Base-by-base conservation (phyloP, 1,140 invertebrate species). In the Aphaenogaster rudis region DNA sequence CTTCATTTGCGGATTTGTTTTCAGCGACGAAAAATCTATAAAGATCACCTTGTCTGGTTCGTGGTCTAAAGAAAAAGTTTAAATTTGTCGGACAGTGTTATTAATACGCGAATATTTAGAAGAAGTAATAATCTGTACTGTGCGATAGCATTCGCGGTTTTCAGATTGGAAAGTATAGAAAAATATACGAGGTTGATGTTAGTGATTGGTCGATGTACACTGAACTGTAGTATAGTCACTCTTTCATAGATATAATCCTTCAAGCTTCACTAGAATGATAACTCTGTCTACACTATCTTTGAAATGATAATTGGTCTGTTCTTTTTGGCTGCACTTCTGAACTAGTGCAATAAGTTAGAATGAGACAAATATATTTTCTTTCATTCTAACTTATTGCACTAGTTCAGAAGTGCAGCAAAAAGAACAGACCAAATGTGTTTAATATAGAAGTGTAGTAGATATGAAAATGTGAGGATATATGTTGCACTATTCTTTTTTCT, bases 141-240 rank as follows among this genome's bases (percentile, higher is more conserved):
- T 48, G 52, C 17, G 21, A 72, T 57, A 72, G 28, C 9, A 42
- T 57, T 71, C 36, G n/a, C 3, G 15, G 3, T n/a, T 54, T 71
- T 45, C 28, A 67, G 33, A 80, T 45, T 79, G n/a, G 11, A 48
- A 21, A 72, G 36, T 2, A 48, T 81, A 57, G 39, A 81, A 11
- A 17, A 17, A 52, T 21, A 28, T 45, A 57, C n/a, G 2, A 36
- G 13, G 11, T 61, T 52, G 48, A 76, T 76, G 28, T 48, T 39
- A 13, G 15, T 50, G 36, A 67, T 28, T 17, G 21, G n/a, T 81
- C 50, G 21, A 21, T 71, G n/a, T 36, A 48, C 33, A 33, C 8
- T 82, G 4, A 17, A 39, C 17, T 50, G 42, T 63, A 48, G 39
- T 45, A 13, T 17, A 67, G 61, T 33, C 54, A n/a, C 21, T 69